phyloP scores from a whole-genome alignment of 2,113 vertebrate genomes.

The Chionodraco myersi region DNA sequence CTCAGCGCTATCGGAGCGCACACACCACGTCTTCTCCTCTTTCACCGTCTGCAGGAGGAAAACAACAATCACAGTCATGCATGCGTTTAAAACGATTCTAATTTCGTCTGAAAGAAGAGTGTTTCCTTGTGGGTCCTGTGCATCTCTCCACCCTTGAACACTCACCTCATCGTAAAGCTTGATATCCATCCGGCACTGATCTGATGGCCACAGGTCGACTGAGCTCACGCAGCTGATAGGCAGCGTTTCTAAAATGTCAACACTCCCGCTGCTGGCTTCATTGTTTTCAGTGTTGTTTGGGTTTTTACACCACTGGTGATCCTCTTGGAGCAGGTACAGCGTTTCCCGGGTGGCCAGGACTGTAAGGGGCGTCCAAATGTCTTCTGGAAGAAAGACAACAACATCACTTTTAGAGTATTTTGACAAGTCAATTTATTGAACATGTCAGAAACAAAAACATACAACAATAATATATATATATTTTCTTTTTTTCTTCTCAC shows the following conservation, averaged over 20 bases:
- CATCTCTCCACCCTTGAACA: neutral
- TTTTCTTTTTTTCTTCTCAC: too few species aligned
- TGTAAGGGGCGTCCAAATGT: slow-evolving; percentile 74
- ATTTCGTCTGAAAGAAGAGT: neutral
- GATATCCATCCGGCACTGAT: slow-evolving; percentile 85
- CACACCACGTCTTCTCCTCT: slow-evolving; percentile 87
- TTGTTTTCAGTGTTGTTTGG: slow-evolving; percentile 15
- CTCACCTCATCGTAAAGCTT: slow-evolving; percentile 94
- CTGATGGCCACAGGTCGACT: slow-evolving; percentile 85
- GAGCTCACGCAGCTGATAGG: slow-evolving; percentile 86
- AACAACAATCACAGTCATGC: neutral
- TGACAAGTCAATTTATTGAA: too few species aligned
- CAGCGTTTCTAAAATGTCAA: slow-evolving; percentile 74
- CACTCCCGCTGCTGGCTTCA: slow-evolving; percentile 58
- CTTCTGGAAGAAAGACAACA: slow-evolving; percentile 52
- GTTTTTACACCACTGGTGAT: slow-evolving; percentile 84
- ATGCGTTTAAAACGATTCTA: neutral
- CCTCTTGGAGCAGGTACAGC: slow-evolving; percentile 82
- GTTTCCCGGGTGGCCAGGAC: slow-evolving; percentile 82
- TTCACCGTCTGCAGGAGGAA: slow-evolving; percentile 77
- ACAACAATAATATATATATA: too few species aligned
- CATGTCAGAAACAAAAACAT: too few species aligned
- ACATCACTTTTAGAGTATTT: too few species aligned
- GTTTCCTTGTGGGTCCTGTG: neutral
- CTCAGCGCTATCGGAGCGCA: slow-evolving; percentile 83